phyloP scores from a whole-genome alignment of 2,797 vertebrate species.

The Phoeniculus purpureus region DNA sequence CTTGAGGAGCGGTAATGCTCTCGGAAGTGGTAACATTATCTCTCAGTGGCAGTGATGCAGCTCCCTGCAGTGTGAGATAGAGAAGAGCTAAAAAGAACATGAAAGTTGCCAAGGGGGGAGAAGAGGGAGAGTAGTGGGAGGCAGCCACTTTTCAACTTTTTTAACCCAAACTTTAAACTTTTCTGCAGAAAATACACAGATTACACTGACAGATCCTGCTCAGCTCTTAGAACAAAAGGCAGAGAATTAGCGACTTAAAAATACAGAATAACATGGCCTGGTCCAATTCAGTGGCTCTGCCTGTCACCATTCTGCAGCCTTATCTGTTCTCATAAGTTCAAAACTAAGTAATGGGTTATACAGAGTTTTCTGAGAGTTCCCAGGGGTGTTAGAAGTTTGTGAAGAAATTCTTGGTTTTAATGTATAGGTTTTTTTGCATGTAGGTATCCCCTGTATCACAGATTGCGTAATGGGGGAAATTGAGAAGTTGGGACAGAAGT shows the following conservation, averaged over 20 bases:
- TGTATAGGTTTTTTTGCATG: not conserved
- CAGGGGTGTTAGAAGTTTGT: not conserved
- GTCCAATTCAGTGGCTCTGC: not conserved
- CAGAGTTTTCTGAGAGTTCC: not conserved
- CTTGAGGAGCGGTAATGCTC: too few species aligned
- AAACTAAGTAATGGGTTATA: not conserved
- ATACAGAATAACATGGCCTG: not conserved
- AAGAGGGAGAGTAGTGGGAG: too few species aligned
- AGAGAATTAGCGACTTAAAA: not conserved
- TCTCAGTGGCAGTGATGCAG: too few species aligned
- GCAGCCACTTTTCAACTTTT: too few species aligned
- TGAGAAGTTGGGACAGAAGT: constrained; percentile 97
- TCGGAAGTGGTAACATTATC: too few species aligned
- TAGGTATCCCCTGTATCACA: constrained; percentile 97
- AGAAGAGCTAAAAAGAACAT: too few species aligned
- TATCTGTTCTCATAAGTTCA: not conserved
- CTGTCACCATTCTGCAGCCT: not conserved
- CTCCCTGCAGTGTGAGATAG: too few species aligned
- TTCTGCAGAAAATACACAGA: too few species aligned
- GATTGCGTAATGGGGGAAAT: constrained; percentile 99
- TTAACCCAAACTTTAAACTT: too few species aligned
- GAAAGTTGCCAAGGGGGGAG: too few species aligned
- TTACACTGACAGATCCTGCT: too few species aligned
- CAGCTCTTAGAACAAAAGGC: too few species aligned
- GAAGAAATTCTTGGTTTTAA: not conserved